Conservation (phyloP, 2,113 vertebrate genomes). For the Apteryx owenii region DNA sequence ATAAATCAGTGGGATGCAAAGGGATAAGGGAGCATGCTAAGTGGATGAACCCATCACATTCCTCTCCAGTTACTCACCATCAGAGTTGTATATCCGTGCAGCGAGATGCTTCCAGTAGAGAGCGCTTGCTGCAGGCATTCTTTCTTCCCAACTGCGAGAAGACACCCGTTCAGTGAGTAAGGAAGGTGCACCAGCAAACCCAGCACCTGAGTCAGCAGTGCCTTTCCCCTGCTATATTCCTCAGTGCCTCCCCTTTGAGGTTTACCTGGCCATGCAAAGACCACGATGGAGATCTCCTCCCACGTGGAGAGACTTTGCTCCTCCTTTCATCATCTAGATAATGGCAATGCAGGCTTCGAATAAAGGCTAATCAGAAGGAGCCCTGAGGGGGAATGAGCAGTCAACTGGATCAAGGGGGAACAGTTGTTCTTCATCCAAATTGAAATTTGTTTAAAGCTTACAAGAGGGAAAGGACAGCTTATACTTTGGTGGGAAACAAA, state of each 20-base stretch:
- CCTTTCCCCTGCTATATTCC: background rate
- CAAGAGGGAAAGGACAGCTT: background rate
- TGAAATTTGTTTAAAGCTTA: background rate
- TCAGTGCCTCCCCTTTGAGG: background rate
- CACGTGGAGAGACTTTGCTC: background rate
- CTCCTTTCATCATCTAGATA: background rate
- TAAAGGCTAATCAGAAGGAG: background rate
- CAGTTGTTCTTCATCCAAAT: background rate
- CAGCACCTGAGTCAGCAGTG: background rate
- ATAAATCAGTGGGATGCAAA: background rate
- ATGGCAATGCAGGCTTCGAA: background rate
- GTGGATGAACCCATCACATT: background rate
- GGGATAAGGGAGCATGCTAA: background rate
- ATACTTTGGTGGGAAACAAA: background rate
- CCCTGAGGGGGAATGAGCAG: background rate
- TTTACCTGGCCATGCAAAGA: fast-evolving
- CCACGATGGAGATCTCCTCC: background rate
- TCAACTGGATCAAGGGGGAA: background rate
- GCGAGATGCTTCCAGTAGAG: background rate
- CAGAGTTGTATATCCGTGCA: background rate
- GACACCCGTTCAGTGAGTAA: background rate
- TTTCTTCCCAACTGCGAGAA: background rate
- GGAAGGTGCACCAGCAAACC: background rate
- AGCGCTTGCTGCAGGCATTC: background rate
- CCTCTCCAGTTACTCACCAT: background rate